Conservation (phyloP, 2,113 vertebrate genomes). For the Myiagra hebetior region DNA sequence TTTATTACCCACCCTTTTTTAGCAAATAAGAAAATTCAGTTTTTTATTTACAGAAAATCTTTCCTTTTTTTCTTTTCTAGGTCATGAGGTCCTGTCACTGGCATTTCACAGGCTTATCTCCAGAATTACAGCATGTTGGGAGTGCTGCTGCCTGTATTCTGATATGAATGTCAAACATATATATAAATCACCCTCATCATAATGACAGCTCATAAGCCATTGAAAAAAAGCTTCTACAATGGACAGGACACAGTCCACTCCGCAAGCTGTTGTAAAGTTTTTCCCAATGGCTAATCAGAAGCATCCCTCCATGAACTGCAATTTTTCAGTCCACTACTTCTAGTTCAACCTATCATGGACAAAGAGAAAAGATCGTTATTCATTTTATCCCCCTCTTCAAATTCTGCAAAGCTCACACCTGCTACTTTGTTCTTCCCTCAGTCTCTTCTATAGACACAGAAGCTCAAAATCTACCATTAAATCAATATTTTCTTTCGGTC, state of each 20-base stretch:
- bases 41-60: neutral
- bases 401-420: neutral
- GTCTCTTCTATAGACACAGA: neutral
- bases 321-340: neutral
- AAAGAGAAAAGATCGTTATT: neutral
- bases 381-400: neutral
- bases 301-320: neutral
- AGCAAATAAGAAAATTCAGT: neutral
- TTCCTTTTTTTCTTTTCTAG: neutral
- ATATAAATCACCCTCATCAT: neutral
- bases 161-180: neutral
- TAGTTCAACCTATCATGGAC: neutral
- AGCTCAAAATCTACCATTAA: neutral
- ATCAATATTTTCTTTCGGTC: neutral
- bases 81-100: neutral
- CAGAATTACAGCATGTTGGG: neutral
- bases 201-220: neutral
- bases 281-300: neutral
- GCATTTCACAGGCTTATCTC: neutral
- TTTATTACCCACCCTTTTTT: neutral
- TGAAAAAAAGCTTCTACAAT: neutral
- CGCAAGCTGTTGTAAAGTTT: neutral
- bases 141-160: neutral
- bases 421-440: neutral
- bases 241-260: neutral